A percentile compares a stretch with the other conserved stretches of the same genome.
Conservation (phyloP, 2,888 invertebrate species). For the Ypsolopha sequella region DNA sequence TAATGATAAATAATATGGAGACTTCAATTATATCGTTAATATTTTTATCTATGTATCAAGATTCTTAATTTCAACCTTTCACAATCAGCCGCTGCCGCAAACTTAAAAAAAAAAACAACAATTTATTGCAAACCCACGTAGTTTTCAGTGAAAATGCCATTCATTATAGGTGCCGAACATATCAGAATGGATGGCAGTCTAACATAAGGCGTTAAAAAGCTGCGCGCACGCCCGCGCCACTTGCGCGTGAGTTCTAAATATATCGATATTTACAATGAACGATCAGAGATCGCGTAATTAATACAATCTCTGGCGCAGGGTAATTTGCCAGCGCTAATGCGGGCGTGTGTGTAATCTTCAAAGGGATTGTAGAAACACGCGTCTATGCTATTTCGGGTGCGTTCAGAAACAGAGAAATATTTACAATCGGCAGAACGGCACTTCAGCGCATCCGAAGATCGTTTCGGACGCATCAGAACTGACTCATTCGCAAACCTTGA, state of each 20-base stretch:
- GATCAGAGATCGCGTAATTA: conserved; percentile 67
- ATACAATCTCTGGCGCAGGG: conserved; percentile 71
- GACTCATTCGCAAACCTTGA: conserved; percentile 45
- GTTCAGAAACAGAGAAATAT: conserved; percentile 70
- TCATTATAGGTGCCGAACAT: too few relatives aligned
- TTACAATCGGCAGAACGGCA: conserved; percentile 67
- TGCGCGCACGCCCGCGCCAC: conserved; percentile 30
- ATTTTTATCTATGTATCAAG: too few relatives aligned
- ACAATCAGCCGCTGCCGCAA: too few relatives aligned
- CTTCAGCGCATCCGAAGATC: conserved; percentile 69
- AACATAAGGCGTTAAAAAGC: conserved; percentile 35
- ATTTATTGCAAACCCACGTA: too few relatives aligned
- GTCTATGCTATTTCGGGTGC: conserved; percentile 68
- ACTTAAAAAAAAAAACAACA: too few relatives aligned
- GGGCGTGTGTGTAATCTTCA: conserved; percentile 66
- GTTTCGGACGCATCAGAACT: conserved; percentile 63
- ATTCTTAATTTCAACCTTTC: too few relatives aligned
- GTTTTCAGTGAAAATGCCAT: too few relatives aligned
- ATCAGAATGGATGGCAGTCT: too few relatives aligned
- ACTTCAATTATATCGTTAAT: too few relatives aligned
- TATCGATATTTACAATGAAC: conserved; percentile 63
- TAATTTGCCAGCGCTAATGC: conserved; percentile 71
- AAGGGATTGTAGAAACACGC: conserved; percentile 70
- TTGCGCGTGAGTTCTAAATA: conserved; percentile 51
- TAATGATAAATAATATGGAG: too few relatives aligned